Evolutionary conservation across 2,888 invertebrate genomes (phyloP).

Genomic region (Furcula furcula): DNA sequence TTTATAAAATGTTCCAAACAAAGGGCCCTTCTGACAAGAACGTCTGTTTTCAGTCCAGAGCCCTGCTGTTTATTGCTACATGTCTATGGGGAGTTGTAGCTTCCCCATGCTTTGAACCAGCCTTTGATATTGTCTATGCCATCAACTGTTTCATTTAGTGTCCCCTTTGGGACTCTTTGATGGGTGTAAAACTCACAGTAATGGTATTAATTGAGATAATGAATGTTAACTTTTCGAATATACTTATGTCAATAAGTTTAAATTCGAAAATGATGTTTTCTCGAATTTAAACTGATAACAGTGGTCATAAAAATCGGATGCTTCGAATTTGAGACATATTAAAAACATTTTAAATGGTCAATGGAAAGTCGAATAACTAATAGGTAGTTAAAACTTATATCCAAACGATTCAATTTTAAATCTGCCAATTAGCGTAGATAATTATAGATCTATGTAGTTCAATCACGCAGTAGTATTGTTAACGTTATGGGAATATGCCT

Average conservation of each 20-base stretch:
- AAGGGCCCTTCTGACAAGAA: constrained; percentile 51
- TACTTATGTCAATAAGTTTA: too few species aligned
- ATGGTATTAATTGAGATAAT: not conserved
- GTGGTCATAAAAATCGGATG: too few species aligned
- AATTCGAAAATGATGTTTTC: too few species aligned
- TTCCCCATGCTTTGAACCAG: constrained; percentile 33
- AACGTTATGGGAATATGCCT: constrained; percentile 17
- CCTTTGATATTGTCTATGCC: constrained; percentile 52
- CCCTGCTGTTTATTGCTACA: constrained; percentile 67
- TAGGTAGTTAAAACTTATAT: too few species aligned
- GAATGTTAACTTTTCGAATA: too few species aligned
- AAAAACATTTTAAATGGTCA: too few species aligned
- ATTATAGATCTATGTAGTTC: not conserved
- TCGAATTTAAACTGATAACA: too few species aligned
- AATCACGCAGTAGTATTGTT: constrained; percentile 4
- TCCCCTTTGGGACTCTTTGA: constrained; percentile 16
- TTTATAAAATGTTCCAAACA: constrained; percentile 64
- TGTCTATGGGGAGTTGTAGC: constrained; percentile 54
- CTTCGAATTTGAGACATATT: too few species aligned
- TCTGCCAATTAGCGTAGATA: not conserved
- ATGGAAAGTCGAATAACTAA: too few species aligned
- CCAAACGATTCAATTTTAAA: too few species aligned
- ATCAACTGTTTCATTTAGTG: constrained; percentile 30
- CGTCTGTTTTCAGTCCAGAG: constrained; percentile 71
- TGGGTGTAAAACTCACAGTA: constrained; percentile 18